phyloP scores from a whole-genome alignment of 2,113 vertebrate species.

The Sciurus niger region DNA sequence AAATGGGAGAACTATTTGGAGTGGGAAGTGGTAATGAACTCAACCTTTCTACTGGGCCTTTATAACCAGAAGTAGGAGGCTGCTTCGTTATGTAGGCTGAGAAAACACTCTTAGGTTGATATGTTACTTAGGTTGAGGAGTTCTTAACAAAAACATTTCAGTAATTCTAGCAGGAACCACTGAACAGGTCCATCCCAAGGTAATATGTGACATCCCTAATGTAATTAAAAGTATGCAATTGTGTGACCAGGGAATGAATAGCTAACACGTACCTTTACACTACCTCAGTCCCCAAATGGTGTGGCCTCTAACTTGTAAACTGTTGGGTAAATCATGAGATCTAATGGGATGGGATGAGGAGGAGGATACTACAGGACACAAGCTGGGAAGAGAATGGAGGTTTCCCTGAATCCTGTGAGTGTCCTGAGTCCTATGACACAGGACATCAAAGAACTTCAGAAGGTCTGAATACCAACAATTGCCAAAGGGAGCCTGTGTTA shows the following conservation, averaged over 20 bases:
- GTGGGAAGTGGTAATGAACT: not conserved
- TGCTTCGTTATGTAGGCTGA: not conserved
- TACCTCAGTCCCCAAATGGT: not conserved
- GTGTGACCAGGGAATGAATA: not conserved
- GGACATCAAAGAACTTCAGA: not conserved
- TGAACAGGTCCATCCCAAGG: not conserved
- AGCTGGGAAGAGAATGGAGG: not conserved
- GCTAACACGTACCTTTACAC: accelerated
- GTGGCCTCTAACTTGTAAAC: not conserved
- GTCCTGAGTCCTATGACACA: not conserved
- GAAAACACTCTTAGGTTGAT: not conserved
- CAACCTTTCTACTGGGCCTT: not conserved
- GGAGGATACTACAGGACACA: not conserved
- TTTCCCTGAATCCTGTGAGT: not conserved
- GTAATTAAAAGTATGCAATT: not conserved
- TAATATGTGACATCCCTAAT: not conserved
- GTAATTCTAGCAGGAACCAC: not conserved
- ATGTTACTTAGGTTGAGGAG: not conserved
- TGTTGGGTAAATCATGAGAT: not conserved
- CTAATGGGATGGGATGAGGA: not conserved
- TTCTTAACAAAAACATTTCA: not conserved
- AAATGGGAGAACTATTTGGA: not conserved
- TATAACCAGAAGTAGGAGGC: not conserved
- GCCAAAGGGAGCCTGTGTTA: not conserved
- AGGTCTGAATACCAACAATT: not conserved